Evolutionary conservation across 2,113 vertebrate species (phyloP).

Genomic region (Tonatia bakeri): DNA sequence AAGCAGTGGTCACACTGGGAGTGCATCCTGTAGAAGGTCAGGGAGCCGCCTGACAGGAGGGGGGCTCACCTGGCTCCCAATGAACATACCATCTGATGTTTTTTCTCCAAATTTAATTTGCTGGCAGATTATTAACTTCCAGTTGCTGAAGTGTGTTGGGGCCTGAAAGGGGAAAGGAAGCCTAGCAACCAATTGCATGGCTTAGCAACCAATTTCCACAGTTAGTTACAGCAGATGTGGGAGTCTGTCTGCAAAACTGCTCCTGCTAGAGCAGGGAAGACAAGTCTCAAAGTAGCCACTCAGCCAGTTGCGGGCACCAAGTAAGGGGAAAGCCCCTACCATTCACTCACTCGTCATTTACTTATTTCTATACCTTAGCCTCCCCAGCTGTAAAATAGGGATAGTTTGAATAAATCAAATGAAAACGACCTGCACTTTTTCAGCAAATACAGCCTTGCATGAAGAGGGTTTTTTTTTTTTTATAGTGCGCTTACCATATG

Average conservation of each 20-base stretch:
- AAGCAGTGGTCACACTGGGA: background rate
- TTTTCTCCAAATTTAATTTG: conserved; percentile 68
- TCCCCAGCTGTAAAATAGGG: background rate
- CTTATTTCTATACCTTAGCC: background rate
- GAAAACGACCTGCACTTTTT: background rate
- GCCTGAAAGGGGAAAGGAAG: conserved; percentile 29
- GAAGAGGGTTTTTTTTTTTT: background rate
- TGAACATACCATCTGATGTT: conserved; percentile 41
- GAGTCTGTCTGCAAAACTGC: conserved; percentile 69
- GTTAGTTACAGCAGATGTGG: conserved; percentile 71
- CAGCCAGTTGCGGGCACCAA: background rate
- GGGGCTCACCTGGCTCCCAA: background rate
- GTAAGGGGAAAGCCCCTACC: background rate
- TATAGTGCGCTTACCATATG: background rate
- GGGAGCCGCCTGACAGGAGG: background rate
- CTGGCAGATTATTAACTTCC: conserved; percentile 73
- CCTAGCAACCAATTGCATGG: conserved; percentile 66
- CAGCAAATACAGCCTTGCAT: background rate
- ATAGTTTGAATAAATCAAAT: background rate
- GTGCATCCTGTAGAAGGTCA: background rate
- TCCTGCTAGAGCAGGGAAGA: background rate
- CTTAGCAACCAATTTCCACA: conserved; percentile 74
- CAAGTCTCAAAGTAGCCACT: background rate
- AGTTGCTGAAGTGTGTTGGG: conserved; percentile 51
- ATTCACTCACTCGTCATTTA: background rate